Evolutionary conservation across 2,888 invertebrate species (phyloP).

Genomic region (Orchesellides sinensis): DNA sequence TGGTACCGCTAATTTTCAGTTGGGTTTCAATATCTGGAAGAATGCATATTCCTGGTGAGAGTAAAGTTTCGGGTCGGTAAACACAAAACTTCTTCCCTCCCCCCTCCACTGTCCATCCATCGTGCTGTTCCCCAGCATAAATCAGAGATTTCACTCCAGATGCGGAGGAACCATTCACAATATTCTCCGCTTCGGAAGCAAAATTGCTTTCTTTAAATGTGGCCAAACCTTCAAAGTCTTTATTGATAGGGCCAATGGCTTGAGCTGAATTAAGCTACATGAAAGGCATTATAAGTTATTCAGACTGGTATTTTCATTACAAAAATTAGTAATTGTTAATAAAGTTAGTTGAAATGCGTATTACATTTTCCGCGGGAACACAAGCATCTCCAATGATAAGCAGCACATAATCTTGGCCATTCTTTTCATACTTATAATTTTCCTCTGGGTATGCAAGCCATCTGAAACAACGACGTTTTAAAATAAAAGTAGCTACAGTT

Average conservation of each 20-base stretch:
- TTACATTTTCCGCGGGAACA: slow-evolving; percentile 40
- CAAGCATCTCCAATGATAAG: slow-evolving; percentile 37
- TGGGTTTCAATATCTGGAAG: slow-evolving; percentile 19
- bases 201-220: slow-evolving; percentile 24
- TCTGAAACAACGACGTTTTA: slow-evolving; percentile 4
- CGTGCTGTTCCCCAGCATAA: background rate
- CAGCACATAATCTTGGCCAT: slow-evolving; percentile 1
- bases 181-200: background rate
- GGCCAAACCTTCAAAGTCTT: background rate
- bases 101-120: slow-evolving; percentile 35
- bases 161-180: background rate
- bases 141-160: slow-evolving; percentile 32
- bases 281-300: background rate
- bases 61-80: slow-evolving; percentile 8
- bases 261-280: slow-evolving; percentile 38
- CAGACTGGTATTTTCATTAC: too few species aligned
- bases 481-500: too few species aligned
- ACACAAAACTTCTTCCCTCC: slow-evolving; percentile 23
- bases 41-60: slow-evolving; percentile 39
- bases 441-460: slow-evolving; percentile 42
- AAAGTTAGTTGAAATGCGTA: background rate
- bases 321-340: too few species aligned
- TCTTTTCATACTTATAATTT: background rate
- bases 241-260: slow-evolving; percentile 10
- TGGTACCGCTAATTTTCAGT: slow-evolving; percentile 3